phyloP scores from a whole-genome alignment of 2,113 vertebrate genomes.

The Brachypteracias leptosomus region DNA sequence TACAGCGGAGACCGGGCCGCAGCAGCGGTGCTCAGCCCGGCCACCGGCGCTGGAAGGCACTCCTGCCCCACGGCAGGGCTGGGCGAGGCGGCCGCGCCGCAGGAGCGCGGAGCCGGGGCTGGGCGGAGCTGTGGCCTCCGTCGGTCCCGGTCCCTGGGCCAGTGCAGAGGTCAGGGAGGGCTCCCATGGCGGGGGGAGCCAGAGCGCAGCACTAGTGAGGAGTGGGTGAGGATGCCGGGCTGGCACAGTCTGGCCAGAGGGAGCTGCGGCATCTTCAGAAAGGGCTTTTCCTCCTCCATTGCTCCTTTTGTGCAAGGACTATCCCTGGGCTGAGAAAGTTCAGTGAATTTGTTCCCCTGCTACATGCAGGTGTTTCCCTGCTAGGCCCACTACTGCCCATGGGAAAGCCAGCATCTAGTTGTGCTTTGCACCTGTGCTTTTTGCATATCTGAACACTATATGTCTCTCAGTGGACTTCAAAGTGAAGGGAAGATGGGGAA shows the following conservation, averaged over 20 bases:
- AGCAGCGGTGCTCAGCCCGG: too few species aligned
- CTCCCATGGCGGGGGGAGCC: background rate
- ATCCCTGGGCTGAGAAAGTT: accelerated
- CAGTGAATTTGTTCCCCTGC: too few species aligned
- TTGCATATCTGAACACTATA: accelerated
- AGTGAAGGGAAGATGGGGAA: background rate
- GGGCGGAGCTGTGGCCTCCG: too few species aligned
- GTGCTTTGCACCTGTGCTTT: accelerated
- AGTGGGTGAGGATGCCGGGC: background rate
- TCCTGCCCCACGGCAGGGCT: too few species aligned
- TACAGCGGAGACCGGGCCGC: too few species aligned
- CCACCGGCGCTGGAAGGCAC: too few species aligned
- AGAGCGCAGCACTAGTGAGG: too few species aligned
- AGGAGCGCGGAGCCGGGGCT: too few species aligned
- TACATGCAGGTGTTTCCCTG: background rate
- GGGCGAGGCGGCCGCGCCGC: too few species aligned
- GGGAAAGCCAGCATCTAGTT: background rate
- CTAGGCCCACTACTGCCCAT: accelerated
- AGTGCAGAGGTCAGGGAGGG: accelerated
- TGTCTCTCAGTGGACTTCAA: too few species aligned
- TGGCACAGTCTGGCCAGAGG: background rate
- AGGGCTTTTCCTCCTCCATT: too few species aligned
- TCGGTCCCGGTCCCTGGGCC: too few species aligned
- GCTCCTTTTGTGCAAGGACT: background rate
- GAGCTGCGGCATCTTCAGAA: background rate